Evolutionary conservation across 2,113 vertebrate genomes (phyloP).

Genomic region (Sphaerodactylus townsendi): DNA sequence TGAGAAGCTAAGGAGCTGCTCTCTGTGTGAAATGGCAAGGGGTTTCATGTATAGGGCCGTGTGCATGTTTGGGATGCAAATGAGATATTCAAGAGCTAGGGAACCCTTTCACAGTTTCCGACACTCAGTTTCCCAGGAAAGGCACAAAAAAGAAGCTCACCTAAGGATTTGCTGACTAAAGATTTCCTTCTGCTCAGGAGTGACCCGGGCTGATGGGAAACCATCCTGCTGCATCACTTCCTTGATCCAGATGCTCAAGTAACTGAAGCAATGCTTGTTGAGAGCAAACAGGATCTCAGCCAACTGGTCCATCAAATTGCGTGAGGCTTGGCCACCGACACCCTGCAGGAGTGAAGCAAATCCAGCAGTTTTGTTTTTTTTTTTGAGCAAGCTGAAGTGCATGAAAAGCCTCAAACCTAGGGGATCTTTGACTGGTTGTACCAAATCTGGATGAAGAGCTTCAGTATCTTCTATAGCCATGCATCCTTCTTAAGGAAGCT

Average conservation of each 20-base stretch:
- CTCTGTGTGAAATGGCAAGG: neutral
- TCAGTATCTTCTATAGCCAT: neutral
- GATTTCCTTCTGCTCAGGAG: slow-evolving; percentile 89
- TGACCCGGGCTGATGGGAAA: slow-evolving; percentile 91
- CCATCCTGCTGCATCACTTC: slow-evolving; percentile 90
- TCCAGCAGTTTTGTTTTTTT: neutral
- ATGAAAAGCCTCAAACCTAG: neutral
- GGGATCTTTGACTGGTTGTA: neutral
- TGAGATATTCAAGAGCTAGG: neutral
- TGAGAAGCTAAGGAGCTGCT: neutral
- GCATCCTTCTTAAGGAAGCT: neutral
- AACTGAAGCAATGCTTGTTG: slow-evolving; percentile 96
- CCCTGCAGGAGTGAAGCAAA: slow-evolving; percentile 75
- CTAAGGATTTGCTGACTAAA: slow-evolving; percentile 98
- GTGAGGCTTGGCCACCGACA: slow-evolving; percentile 92
- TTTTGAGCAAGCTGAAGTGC: neutral
- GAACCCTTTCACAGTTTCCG: neutral
- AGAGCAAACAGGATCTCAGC: slow-evolving; percentile 94
- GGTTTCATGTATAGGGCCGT: neutral
- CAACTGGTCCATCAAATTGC: slow-evolving; percentile 96
- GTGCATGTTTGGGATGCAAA: neutral
- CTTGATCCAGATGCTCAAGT: slow-evolving; percentile 93
- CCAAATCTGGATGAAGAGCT: neutral
- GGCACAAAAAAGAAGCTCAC: slow-evolving; percentile 64
- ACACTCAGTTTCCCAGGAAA: neutral